Base-by-base conservation (phyloP, 2,797 vertebrate genomes). In the Argyrosomus regius region DNA sequence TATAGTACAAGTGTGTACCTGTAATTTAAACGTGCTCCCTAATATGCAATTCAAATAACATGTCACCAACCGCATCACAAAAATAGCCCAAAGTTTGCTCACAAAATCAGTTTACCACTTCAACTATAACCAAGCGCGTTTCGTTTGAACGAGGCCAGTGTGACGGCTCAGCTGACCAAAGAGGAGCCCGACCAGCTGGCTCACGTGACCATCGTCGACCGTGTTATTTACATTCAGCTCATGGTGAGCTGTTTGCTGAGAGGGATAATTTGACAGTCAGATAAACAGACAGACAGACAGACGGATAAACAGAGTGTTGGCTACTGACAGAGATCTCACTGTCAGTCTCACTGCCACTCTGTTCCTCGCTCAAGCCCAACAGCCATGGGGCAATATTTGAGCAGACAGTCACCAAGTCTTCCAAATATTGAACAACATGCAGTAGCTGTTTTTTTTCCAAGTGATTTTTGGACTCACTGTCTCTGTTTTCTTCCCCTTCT, bases 231-330 rank as follows among this genome's bases (percentile, higher is more conserved):
- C 94, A 93, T 94, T 95, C 78, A 75, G 85, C 87, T 89, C 86
- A 87, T 84, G 82, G 91, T 65, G 92, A 91, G 86, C 91, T 96
- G 93, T 96, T 96, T 96, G 94, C 94, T 84, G 92, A 95, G 94
- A 95, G 92, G 94, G 94, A 95, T 96, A 95, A 96, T 96, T 96
- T 96, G 95, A 96, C 95, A 95, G 95, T 94, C 94, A 94, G 94
- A 96, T 96, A 95, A 95, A 96, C 95, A 95, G 93, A 93, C 93
- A 94, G 92, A 94, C 91, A 96, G 95, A 95, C 95, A 95, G 95
- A 96, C 93, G 94, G 94, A 96, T 96, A 96, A 96, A 96, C 95
- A 96, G 93, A 94, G 90, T 89, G 91, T 91, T 93, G 92, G 91
- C 86, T 90, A 78, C 90, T 93, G 94, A 96, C 95, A 96, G 94